phyloP scores from a whole-genome alignment of 1,140 invertebrate species.

The Patella vulgata region DNA sequence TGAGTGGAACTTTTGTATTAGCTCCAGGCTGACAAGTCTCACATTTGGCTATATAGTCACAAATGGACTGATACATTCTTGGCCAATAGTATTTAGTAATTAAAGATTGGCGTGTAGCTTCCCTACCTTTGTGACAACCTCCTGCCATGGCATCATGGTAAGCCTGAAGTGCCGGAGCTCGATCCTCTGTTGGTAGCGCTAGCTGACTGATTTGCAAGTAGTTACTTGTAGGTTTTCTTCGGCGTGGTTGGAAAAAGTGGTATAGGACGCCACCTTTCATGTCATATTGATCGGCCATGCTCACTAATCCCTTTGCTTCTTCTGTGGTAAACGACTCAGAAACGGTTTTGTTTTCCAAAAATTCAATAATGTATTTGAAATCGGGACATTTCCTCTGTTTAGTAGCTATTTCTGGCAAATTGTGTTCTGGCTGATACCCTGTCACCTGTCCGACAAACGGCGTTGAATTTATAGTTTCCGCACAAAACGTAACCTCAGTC shows the following conservation, averaged over 20 bases:
- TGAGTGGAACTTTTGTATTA: too few relatives aligned
- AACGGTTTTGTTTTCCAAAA: not conserved
- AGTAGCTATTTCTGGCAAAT: not conserved
- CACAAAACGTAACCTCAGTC: too few relatives aligned
- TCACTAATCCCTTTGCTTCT: not conserved
- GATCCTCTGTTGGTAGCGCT: slow-evolving; percentile 21
- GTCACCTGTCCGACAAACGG: too few relatives aligned
- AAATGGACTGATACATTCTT: too few relatives aligned
- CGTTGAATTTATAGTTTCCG: too few relatives aligned
- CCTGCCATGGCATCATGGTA: slow-evolving; percentile 29
- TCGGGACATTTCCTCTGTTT: slow-evolving; percentile 1
- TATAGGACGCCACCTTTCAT: slow-evolving; percentile 27
- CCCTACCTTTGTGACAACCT: too few relatives aligned
- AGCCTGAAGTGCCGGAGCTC: slow-evolving; percentile 17
- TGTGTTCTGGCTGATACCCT: too few relatives aligned
- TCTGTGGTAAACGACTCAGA: not conserved
- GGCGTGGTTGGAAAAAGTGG: slow-evolving; percentile 24
- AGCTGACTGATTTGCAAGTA: slow-evolving; percentile 8
- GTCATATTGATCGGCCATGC: slow-evolving; percentile 18
- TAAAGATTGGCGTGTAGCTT: too few relatives aligned
- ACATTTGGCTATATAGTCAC: too few relatives aligned
- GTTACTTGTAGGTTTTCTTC: slow-evolving; percentile 18
- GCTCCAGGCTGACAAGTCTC: too few relatives aligned
- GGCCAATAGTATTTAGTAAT: too few relatives aligned
- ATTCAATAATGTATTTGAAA: not conserved